Percentiles rank a stretch among this genome's conserved stretches.
phyloP scores from a whole-genome alignment of 1,140 invertebrate genomes.

The Bombus huntii region DNA sequence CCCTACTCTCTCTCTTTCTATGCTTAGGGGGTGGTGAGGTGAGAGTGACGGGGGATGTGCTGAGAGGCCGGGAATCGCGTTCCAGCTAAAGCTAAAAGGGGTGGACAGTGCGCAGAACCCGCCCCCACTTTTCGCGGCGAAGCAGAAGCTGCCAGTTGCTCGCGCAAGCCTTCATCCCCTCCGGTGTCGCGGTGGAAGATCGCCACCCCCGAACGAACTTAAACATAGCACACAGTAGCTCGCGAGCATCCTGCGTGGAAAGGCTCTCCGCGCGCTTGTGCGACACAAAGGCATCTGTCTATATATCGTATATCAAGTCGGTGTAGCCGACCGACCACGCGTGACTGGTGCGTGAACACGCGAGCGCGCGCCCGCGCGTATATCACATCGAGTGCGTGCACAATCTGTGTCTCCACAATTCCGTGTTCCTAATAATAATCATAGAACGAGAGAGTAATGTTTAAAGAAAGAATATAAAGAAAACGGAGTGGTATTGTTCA shows the following conservation, averaged over 20 bases:
- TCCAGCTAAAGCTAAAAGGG: slow-evolving; percentile 73
- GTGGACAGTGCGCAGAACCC: slow-evolving; percentile 82
- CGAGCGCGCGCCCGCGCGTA: slow-evolving; percentile 64
- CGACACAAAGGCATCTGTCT: slow-evolving; percentile 19
- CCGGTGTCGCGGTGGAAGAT: slow-evolving; percentile 62
- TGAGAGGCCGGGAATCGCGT: slow-evolving; percentile 74
- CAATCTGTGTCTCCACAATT: background rate
- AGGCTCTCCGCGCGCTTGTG: slow-evolving; percentile 70
- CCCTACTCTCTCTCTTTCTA: slow-evolving; percentile 46
- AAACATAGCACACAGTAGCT: slow-evolving; percentile 82
- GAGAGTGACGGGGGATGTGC: slow-evolving; percentile 63
- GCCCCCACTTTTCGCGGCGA: slow-evolving; percentile 80
- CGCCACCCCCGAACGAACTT: slow-evolving; percentile 76
- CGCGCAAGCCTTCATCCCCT: slow-evolving; percentile 77
- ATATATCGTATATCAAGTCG: slow-evolving; percentile 40
- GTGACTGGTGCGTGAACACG: slow-evolving; percentile 52
- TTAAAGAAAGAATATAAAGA: background rate
- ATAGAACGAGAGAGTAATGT: background rate
- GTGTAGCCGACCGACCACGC: slow-evolving; percentile 43
- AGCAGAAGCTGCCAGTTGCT: slow-evolving; percentile 73
- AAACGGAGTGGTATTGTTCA: slow-evolving; percentile 19
- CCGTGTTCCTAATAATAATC: background rate
- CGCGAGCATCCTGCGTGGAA: slow-evolving; percentile 77
- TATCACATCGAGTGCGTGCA: slow-evolving; percentile 35
- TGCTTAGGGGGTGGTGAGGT: slow-evolving; percentile 52